Conservation (phyloP, 35 echinoderm and acorn worm species). For the Anneissia japonica region DNA sequence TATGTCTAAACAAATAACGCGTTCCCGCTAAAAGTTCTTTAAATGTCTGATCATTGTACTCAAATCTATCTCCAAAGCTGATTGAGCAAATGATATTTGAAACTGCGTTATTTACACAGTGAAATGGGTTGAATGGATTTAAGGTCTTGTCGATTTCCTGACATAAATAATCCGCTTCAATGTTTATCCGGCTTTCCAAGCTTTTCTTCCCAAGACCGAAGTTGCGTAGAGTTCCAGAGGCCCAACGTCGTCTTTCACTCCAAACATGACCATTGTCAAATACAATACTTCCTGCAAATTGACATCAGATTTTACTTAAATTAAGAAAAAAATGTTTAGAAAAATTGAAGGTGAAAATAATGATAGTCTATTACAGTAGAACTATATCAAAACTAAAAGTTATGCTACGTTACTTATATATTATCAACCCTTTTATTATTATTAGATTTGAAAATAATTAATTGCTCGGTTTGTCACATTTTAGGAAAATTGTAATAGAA, state of each 20-base stretch:
- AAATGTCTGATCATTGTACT: conserved; percentile 52
- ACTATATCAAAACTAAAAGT: no score
- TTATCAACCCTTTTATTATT: no score
- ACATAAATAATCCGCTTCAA: neutral
- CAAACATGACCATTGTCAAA: neutral
- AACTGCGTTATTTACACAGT: conserved; percentile 29
- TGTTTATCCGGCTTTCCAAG: neutral
- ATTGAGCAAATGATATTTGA: conserved; percentile 57
- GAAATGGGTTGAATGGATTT: conserved; percentile 22
- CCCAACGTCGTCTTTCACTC: neutral
- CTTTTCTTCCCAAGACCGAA: neutral
- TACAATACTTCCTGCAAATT: neutral
- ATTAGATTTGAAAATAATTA: no score
- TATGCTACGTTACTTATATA: no score
- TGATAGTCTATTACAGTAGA: no score
- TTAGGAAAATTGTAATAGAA: no score
- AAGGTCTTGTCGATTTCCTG: neutral
- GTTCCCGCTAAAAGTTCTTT: conserved; percentile 21
- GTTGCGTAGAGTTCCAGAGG: neutral
- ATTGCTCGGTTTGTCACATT: no score
- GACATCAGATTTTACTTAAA: no score
- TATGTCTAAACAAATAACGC: conserved; percentile 6
- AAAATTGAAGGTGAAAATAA: no score
- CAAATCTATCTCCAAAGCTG: conserved; percentile 46
- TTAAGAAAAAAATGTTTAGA: no score